Conservation (phyloP, 2,888 invertebrate species). For the Lacanobia wlatinum region DNA sequence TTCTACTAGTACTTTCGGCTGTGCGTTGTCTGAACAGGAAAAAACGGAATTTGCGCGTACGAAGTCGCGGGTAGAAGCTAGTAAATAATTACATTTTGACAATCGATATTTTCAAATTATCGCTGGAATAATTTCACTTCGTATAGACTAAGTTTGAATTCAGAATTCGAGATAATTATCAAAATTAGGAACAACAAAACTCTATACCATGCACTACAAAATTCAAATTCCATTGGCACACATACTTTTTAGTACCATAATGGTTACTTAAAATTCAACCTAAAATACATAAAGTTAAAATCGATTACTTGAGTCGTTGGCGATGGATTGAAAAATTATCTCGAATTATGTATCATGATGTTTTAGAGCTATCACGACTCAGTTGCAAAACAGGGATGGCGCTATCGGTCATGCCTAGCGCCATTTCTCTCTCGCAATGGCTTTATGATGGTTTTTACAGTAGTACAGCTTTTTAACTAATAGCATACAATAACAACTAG, state of each 20-base stretch:
- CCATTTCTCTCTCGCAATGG: not conserved
- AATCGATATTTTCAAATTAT: not conserved
- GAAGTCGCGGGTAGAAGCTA: too few relatives aligned
- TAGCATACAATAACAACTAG: conserved; percentile 1
- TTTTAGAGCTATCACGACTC: not conserved
- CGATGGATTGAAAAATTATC: not conserved
- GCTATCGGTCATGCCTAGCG: not conserved
- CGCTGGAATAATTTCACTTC: not conserved
- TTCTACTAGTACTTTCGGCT: too few relatives aligned
- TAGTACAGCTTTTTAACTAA: too few relatives aligned
- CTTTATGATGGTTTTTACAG: not conserved
- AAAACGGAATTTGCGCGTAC: too few relatives aligned
- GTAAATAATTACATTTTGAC: not conserved
- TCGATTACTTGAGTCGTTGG: not conserved
- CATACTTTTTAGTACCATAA: not conserved
- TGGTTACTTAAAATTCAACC: not conserved
- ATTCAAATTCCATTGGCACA: not conserved
- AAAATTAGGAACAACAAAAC: too few relatives aligned
- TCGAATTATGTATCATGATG: not conserved
- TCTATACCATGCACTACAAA: too few relatives aligned
- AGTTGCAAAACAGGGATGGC: not conserved
- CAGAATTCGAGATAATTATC: not conserved
- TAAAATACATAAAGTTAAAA: not conserved
- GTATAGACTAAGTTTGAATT: too few relatives aligned
- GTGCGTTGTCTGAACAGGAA: too few relatives aligned